Evolutionary conservation across 2,888 invertebrate genomes (phyloP), one percentile per base, ranked within the genome.

Genomic region (Drosophila putrida): DNA sequence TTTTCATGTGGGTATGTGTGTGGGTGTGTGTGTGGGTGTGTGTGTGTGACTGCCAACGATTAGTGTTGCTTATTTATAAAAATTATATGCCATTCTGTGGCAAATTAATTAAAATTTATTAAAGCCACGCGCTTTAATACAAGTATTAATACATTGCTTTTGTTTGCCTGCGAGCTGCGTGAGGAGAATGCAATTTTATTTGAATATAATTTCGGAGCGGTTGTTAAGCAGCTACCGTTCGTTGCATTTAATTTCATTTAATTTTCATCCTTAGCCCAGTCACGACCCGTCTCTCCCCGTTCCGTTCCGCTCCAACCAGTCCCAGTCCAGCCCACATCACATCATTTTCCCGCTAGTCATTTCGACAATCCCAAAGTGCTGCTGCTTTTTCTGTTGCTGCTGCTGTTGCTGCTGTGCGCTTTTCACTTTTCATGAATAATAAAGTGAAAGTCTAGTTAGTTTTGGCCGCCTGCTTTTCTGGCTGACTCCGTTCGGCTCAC

Each of bases 371-470:
- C 82, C 76, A 79, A 74, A 65, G 64, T 75, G 36, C 68, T 57
- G 51, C 39, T 43, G 35, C 55, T 44, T 35, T 43, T 31, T 31
- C 53, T 39, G 1, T 44, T 59, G 44, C 51, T 54, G 28, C 41
- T 69, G 33, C 39, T 57, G 67, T 73, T 60, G 46, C 50, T 69
- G 62, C 69, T 78, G 67, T 76, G 74, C 75, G 83, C 86, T 80
- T 83, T 83, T 83, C 86, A 83, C 83, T 83, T 83, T 82, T 82
- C 83, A 83, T 83, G 83, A 83, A 83, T 83, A 83, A 83, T 86
- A 83, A 86, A 83, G 83, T 86, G 83, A 83, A 83, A 86, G 83
- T 83, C 83, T 86, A 83, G 83, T 83, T 86, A 78, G 83, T 82
- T 85, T 85, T 78, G 69, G 71, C 67, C 67, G 64, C 55, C 50